phyloP scores from a whole-genome alignment of 1,140 invertebrate genomes.

The Wiebesia pumilae region DNA sequence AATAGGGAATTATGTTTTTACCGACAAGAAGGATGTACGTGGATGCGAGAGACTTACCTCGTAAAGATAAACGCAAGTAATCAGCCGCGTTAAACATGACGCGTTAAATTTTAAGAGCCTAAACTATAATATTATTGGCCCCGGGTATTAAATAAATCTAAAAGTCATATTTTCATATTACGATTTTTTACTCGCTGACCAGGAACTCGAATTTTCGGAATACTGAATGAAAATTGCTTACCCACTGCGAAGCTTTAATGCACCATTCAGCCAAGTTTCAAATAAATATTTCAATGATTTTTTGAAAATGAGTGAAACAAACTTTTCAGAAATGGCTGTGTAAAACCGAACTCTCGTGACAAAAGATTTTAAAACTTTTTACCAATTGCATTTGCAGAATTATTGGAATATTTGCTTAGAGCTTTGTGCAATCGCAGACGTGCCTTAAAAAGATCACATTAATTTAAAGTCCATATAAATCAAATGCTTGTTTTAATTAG shows the following conservation, averaged over 20 bases:
- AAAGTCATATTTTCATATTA: not conserved
- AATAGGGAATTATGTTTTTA: slow-evolving; percentile 11
- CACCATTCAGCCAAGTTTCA: not conserved
- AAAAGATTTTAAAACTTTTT: slow-evolving; percentile 19
- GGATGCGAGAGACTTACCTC: not conserved
- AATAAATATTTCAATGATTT: not conserved
- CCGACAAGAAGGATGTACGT: not conserved
- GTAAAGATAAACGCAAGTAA: not conserved
- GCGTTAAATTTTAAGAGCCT: not conserved
- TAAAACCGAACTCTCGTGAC: not conserved
- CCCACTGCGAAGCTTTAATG: not conserved
- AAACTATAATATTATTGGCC: not conserved
- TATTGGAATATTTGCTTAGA: not conserved
- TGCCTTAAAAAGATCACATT: not conserved
- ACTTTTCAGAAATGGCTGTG: not conserved
- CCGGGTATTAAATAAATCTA: not conserved
- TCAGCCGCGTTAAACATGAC: not conserved
- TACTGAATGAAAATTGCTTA: not conserved
- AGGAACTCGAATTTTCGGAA: not conserved
- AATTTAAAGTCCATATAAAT: not conserved
- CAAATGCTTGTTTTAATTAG: not conserved
- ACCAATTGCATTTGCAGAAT: not conserved
- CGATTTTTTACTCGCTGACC: not conserved
- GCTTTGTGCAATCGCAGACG: not conserved
- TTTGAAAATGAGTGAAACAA: not conserved